These are phyloP conservation scores for Anoncus sp. DNA, from an alignment of 2,888 invertebrate genomes.

Conservation along the genomic window DNA sequence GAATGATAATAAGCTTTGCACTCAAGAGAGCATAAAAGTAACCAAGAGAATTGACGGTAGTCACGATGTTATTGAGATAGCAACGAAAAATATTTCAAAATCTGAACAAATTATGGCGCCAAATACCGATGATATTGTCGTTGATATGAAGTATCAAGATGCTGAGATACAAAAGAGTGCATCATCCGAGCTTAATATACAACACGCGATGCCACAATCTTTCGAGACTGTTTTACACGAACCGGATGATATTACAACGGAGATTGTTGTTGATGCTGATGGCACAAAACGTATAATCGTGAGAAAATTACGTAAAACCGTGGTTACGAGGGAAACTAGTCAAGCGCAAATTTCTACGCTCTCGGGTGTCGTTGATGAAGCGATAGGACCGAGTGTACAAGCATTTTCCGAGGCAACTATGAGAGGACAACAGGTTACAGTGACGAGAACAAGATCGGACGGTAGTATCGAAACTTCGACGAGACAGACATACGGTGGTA, in stretches of 20 bases:
- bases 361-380: constrained; percentile 85
- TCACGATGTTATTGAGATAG: constrained; percentile 82
- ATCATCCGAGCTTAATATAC: constrained; percentile 89
- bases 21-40: constrained; percentile 79
- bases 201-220: constrained; percentile 89
- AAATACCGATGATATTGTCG: constrained; percentile 86
- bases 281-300: constrained; percentile 92
- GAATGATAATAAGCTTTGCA: constrained; percentile 66
- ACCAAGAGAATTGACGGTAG: constrained; percentile 78
- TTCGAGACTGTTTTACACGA: constrained; percentile 93
- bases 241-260: constrained; percentile 93
- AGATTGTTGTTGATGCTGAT: constrained; percentile 91
- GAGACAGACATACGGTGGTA: constrained; percentile 87
- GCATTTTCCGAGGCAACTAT: constrained; percentile 89
- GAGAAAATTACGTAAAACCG: constrained; percentile 88
- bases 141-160: constrained; percentile 89
- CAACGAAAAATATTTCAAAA: constrained; percentile 77
- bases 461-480: constrained; percentile 87
- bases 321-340: constrained; percentile 86
- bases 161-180: constrained; percentile 84
- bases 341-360: constrained; percentile 86
- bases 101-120: constrained; percentile 14
- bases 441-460: constrained; percentile 85
- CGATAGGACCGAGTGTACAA: constrained; percentile 85
- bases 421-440: constrained; percentile 87